These are phyloP conservation scores for Rhombomys opimus DNA, from an alignment of 2,113 vertebrate genomes.

Conservation along the genomic window DNA sequence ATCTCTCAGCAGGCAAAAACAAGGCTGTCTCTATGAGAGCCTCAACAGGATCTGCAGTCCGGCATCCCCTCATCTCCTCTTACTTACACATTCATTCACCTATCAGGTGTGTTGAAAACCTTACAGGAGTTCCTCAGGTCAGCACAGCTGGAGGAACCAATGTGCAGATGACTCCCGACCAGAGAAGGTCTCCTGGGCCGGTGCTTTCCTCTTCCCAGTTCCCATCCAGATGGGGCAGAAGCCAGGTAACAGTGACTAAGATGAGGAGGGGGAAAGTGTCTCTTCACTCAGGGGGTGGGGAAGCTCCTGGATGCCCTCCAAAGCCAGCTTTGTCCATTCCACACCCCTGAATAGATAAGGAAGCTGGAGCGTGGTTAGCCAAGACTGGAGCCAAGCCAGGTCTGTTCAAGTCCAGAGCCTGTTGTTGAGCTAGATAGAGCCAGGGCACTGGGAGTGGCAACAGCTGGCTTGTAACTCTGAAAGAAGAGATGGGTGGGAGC, in stretches of 20 bases:
- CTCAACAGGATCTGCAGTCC: neutral
- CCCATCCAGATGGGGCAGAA: neutral
- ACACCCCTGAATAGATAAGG: neutral
- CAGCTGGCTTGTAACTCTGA: neutral
- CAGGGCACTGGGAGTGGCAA: neutral
- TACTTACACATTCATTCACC: neutral
- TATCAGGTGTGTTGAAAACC: neutral
- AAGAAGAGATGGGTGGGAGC: too few species aligned
- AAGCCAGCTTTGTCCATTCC: neutral
- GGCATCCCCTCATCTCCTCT: neutral
- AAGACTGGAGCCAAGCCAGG: neutral
- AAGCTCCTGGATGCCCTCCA: neutral
- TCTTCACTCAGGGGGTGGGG: neutral
- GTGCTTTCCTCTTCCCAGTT: neutral
- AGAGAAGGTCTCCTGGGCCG: neutral
- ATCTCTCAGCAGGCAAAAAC: neutral
- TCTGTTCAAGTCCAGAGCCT: neutral
- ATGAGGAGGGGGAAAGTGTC: accelerated
- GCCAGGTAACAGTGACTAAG: neutral
- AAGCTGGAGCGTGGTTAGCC: neutral
- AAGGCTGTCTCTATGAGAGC: too few species aligned
- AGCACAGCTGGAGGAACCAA: neutral
- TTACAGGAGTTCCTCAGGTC: neutral
- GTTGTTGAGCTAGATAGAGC: neutral
- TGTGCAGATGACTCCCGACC: neutral